Percentiles rank a stretch among this genome's conserved stretches.
These are phyloP conservation scores for Trimorus sp. DNA, from an alignment of 2,888 invertebrate genomes.

Conservation along the genomic window DNA sequence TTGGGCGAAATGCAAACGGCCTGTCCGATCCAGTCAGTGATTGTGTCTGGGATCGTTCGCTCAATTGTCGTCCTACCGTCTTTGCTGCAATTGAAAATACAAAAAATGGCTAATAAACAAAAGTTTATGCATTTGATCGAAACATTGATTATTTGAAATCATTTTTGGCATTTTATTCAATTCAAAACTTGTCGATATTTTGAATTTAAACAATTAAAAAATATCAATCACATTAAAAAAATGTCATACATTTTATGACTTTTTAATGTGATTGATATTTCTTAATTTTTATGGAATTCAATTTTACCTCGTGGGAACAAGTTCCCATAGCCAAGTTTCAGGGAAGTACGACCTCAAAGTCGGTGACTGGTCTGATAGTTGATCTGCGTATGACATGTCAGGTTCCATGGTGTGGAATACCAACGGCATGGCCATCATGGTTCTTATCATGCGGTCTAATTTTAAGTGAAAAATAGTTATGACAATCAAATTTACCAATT, in stretches of 20 bases:
- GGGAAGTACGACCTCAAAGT: constrained; percentile 82
- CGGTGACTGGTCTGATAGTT: constrained; percentile 72
- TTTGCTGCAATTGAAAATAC: constrained; percentile 71
- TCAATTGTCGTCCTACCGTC: constrained; percentile 79
- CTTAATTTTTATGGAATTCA: neutral
- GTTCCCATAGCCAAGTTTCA: constrained; percentile 88
- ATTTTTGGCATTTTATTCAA: no score
- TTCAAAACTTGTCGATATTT: no score
- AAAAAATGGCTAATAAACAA: no score
- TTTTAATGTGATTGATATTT: no score
- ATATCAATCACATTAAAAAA: no score
- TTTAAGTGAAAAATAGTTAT: no score
- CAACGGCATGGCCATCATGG: constrained; percentile 75
- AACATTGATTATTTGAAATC: no score
- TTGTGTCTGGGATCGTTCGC: constrained; percentile 83
- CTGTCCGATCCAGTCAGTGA: constrained; percentile 85
- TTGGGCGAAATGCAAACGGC: constrained; percentile 83
- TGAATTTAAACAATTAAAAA: no score
- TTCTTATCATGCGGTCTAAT: constrained; percentile 72
- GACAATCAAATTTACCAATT: no score
- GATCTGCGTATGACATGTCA: constrained; percentile 75
- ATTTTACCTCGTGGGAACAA: constrained; percentile 81
- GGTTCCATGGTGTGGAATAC: constrained; percentile 74
- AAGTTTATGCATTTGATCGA: no score
- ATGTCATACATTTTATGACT: no score